These are phyloP conservation scores for Latrodectus hesperus DNA, from an alignment of 2,888 invertebrate species.

Conservation along the genomic window DNA sequence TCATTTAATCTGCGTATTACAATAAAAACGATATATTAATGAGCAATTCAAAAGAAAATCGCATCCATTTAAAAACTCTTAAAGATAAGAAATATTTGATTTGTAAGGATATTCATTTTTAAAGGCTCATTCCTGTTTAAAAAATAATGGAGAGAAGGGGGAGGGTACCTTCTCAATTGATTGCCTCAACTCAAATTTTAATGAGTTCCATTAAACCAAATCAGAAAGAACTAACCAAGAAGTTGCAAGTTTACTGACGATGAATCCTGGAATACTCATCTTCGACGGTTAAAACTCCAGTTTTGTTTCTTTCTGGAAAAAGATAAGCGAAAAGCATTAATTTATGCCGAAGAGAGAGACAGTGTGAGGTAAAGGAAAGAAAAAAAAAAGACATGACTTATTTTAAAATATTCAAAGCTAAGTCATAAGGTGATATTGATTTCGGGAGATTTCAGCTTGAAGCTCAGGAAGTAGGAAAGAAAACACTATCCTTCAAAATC, in stretches of 20 bases:
- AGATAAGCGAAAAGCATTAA: slow-evolving; percentile 1
- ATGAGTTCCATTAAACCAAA: neutral
- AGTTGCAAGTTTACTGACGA: no score
- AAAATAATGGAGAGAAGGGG: neutral
- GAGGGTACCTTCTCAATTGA: neutral
- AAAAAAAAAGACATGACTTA: neutral
- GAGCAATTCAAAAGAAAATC: no score
- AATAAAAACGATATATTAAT: no score
- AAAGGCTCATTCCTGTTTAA: no score
- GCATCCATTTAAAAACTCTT: no score
- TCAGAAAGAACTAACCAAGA: neutral
- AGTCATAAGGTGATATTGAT: neutral
- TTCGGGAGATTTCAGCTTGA: neutral
- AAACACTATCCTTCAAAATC: slow-evolving; percentile 3
- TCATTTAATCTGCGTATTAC: no score
- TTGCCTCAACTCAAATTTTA: neutral
- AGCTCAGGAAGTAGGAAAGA: neutral
- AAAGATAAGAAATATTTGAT: no score
- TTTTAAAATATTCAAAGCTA: neutral
- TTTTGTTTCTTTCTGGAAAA: neutral
- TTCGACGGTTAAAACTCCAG: neutral
- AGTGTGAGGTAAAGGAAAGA: neutral
- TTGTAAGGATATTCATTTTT: no score
- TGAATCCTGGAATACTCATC: no score
- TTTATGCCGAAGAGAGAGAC: neutral